Conservation (phyloP, 1,140 invertebrate genomes). For the Pogonomyrmex barbatus region DNA sequence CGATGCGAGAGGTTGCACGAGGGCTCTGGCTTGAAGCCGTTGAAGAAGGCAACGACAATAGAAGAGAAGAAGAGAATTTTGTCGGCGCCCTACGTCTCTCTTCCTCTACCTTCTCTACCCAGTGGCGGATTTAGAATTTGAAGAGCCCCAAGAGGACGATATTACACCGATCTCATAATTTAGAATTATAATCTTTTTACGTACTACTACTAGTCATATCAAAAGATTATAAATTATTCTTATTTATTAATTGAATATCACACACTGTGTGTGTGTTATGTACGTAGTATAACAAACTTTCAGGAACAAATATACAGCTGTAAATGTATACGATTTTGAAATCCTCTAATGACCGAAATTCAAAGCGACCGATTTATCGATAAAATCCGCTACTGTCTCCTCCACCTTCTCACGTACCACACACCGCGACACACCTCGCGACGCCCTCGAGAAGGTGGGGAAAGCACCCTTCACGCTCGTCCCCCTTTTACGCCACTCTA, state of each 20-base stretch:
- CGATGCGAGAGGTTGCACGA: constrained; percentile 48
- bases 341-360: background rate
- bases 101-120: constrained; percentile 38
- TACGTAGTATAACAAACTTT: background rate
- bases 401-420: background rate
- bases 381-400: constrained; percentile 46
- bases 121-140: constrained; percentile 35
- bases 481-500: constrained; percentile 30
- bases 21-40: constrained; percentile 46
- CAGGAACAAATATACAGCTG: too few species aligned
- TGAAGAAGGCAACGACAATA: constrained; percentile 63
- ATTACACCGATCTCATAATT: background rate
- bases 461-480: constrained; percentile 41
- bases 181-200: background rate
- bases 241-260: background rate
- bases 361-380: constrained; percentile 26
- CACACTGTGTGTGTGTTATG: background rate
- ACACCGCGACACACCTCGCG: constrained; percentile 29
- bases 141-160: constrained; percentile 12
- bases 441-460: constrained; percentile 48
- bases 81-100: constrained; percentile 25
- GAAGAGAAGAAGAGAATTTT: constrained; percentile 69
- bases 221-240: background rate
- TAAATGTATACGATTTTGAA: background rate
- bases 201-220: too few species aligned